Evolutionary conservation across 2,113 vertebrate species (phyloP).

Genomic region (Gobiocypris rarus): DNA sequence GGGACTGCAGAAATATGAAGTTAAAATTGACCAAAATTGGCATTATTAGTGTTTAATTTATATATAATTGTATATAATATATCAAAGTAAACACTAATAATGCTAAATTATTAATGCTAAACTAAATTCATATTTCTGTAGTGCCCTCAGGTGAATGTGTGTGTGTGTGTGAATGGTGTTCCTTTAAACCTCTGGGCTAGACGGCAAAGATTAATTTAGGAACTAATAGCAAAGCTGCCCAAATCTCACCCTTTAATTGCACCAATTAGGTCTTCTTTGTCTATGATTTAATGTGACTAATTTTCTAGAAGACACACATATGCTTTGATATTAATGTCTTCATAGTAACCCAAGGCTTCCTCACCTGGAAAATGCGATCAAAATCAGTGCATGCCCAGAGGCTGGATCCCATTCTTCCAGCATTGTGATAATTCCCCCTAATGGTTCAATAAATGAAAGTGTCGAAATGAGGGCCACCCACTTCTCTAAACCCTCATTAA

Average conservation of each 20-base stretch:
- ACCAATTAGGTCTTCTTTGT: constrained; percentile 21
- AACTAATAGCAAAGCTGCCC: not conserved
- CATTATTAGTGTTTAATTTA: too few relatives aligned
- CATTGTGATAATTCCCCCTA: constrained; percentile 13
- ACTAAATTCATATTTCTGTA: too few relatives aligned
- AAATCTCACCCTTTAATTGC: constrained; percentile 17
- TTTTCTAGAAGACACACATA: constrained; percentile 6
- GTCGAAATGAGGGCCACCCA: not conserved
- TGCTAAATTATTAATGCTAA: too few relatives aligned
- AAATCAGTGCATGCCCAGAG: not conserved
- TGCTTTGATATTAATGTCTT: constrained; percentile 24
- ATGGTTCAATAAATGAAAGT: constrained; percentile 15
- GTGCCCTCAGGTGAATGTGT: too few relatives aligned
- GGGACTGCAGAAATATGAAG: too few relatives aligned
- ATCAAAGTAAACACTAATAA: too few relatives aligned
- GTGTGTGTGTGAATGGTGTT: too few relatives aligned
- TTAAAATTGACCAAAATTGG: too few relatives aligned
- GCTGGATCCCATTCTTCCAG: constrained; percentile 10
- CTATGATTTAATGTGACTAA: not conserved
- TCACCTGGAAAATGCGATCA: constrained; percentile 1
- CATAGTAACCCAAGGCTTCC: not conserved
- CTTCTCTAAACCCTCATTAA: constrained; percentile 18
- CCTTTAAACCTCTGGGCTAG: not conserved
- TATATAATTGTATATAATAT: too few relatives aligned
- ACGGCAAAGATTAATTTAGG: not conserved